These are phyloP conservation scores for Brotogeris chrysoptera DNA, from an alignment of 2,797 vertebrate genomes.

Conservation along the genomic window DNA sequence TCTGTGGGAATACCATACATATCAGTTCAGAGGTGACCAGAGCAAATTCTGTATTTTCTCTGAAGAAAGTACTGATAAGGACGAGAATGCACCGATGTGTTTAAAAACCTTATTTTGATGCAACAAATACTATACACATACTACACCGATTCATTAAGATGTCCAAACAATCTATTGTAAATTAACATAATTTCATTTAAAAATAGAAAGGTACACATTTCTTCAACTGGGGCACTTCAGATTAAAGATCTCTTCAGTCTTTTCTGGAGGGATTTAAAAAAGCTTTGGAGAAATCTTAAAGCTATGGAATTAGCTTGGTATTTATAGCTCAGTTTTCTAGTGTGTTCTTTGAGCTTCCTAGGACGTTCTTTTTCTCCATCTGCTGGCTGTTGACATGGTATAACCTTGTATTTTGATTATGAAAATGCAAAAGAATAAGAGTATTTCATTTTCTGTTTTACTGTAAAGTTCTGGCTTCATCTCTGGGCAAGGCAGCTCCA, in stretches of 20 bases:
- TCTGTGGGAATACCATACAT: background rate
- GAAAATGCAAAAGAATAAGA: slow-evolving; percentile 4
- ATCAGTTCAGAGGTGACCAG: background rate
- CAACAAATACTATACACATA: background rate
- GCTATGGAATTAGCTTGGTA: slow-evolving; percentile 69
- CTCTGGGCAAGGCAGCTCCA: slow-evolving; percentile 19
- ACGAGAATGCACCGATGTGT: background rate
- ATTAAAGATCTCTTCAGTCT: slow-evolving; percentile 60
- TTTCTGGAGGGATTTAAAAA: slow-evolving; percentile 61
- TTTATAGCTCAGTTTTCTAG: slow-evolving; percentile 59
- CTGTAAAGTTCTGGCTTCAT: slow-evolving; percentile 30
- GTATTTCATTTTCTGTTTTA: background rate
- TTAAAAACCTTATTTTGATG: background rate
- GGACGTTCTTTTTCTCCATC: slow-evolving; percentile 31
- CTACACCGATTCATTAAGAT: background rate
- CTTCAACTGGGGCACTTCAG: slow-evolving; percentile 45
- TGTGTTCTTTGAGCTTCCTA: slow-evolving; percentile 41
- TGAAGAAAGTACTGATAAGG: background rate
- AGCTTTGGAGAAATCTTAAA: slow-evolving; percentile 61
- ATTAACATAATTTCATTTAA: background rate
- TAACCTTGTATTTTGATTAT: slow-evolving; percentile 34
- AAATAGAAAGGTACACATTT: background rate
- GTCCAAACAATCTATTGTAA: background rate
- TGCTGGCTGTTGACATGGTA: slow-evolving; percentile 54
- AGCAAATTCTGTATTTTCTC: background rate